A percentile compares a stretch with the other conserved stretches of the same genome.
Evolutionary conservation across 2,888 invertebrate species (phyloP).

Genomic region (Lithophane semibrunnea): DNA sequence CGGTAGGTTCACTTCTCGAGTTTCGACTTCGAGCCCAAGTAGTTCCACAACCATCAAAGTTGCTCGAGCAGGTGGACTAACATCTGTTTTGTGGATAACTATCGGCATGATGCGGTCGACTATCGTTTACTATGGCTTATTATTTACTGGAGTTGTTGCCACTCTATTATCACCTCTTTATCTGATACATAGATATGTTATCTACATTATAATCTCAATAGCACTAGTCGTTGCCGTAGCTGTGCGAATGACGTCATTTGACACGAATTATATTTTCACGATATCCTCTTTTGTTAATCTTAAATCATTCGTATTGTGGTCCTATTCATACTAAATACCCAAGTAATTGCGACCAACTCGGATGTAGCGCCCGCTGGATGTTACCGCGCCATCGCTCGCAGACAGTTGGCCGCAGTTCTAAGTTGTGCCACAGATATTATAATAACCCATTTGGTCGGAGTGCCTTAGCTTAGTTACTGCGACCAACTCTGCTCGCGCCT

Average conservation of each 20-base stretch:
- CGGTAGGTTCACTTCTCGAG: conserved; percentile 70
- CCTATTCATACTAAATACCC: not conserved
- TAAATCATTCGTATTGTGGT: not conserved
- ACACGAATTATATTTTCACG: not conserved
- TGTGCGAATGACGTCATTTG: not conserved
- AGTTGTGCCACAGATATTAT: too few species aligned
- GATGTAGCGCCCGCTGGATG: not conserved
- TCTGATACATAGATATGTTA: conserved; percentile 19
- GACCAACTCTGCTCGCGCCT: not conserved
- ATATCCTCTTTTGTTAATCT: not conserved
- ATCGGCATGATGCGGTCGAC: conserved; percentile 55
- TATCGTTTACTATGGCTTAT: not conserved
- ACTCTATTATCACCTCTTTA: conserved; percentile 33
- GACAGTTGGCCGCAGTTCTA: too few species aligned
- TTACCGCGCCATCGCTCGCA: not conserved
- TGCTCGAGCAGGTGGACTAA: conserved; percentile 75
- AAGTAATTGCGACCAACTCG: not conserved
- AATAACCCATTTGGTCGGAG: not conserved
- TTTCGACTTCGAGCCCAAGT: conserved; percentile 68
- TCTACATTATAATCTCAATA: conserved; percentile 11
- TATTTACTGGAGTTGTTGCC: conserved; percentile 11
- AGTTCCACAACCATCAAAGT: conserved; percentile 71
- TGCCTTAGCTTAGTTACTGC: not conserved
- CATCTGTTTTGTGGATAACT: conserved; percentile 68
- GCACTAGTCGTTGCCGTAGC: not conserved